Evolutionary conservation across 2,888 invertebrate genomes (phyloP).

Genomic region (Chloroclystis v-ata): DNA sequence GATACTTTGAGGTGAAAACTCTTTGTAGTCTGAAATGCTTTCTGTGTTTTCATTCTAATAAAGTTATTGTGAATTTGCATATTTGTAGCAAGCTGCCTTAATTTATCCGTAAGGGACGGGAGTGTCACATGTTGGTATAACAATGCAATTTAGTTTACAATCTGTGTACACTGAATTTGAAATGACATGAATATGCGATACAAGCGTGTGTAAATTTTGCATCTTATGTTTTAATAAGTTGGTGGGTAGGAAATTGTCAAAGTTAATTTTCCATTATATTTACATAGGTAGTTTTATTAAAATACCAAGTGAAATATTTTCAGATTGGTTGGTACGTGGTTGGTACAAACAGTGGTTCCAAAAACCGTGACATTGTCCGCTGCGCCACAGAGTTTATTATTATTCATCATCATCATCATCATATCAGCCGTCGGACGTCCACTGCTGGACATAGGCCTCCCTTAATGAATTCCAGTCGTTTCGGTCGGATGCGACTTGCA

Average conservation of each 20-base stretch:
- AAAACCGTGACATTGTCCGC: too few relatives aligned
- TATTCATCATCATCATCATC: too few relatives aligned
- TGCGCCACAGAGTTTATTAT: too few relatives aligned
- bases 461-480: too few relatives aligned
- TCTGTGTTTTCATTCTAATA: conserved; percentile 26
- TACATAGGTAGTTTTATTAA: too few relatives aligned
- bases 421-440: too few relatives aligned
- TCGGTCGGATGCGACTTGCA: too few relatives aligned
- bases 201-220: conserved; percentile 11
- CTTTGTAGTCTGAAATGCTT: conserved; percentile 27
- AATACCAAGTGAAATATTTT: too few relatives aligned
- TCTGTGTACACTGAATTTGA: conserved; percentile 44
- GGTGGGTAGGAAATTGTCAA: neutral
- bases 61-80: conserved; percentile 58
- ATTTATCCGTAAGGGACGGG: conserved; percentile 57
- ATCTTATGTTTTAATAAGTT: conserved; percentile 17
- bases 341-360: too few relatives aligned
- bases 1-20: conserved; percentile 44
- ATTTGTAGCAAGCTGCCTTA: conserved; percentile 73
- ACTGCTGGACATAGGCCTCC: too few relatives aligned
- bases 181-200: conserved; percentile 43
- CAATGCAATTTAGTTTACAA: conserved; percentile 62
- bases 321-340: too few relatives aligned
- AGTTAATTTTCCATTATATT: too few relatives aligned
- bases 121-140: conserved; percentile 58